Evolutionary conservation across 2,888 invertebrate genomes (phyloP).

Genomic region (Anthrax anthrax): DNA sequence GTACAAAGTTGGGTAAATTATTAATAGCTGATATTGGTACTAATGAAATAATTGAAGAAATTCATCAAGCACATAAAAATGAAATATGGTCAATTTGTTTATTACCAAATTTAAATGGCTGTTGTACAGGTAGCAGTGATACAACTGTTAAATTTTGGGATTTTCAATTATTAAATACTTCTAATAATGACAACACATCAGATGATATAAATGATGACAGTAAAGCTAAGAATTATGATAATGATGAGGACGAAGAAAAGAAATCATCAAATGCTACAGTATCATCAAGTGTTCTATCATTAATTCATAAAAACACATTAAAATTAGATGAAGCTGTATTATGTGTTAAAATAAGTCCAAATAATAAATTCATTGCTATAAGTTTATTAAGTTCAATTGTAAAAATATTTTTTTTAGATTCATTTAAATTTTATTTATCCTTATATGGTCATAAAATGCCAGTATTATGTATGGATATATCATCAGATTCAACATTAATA

Average conservation of each 20-base stretch:
- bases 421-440: constrained; percentile 88
- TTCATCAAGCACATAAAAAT: constrained; percentile 60
- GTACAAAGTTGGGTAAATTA: constrained; percentile 69
- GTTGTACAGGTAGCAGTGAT: constrained; percentile 77
- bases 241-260: constrained; percentile 32
- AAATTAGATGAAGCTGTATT: constrained; percentile 79
- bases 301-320: constrained; percentile 66
- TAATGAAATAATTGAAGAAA: constrained; percentile 64
- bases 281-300: constrained; percentile 46
- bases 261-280: not conserved
- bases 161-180: constrained; percentile 67
- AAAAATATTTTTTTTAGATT: constrained; percentile 87
- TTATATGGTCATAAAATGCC: constrained; percentile 95
- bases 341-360: constrained; percentile 68
- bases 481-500: constrained; percentile 71
- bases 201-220: too few relatives aligned
- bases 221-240: too few relatives aligned
- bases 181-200: constrained; percentile 36
- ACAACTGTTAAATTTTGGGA: constrained; percentile 87
- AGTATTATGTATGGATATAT: constrained; percentile 84
- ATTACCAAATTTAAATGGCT: constrained; percentile 69
- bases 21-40: constrained; percentile 73
- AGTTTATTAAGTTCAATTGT: constrained; percentile 87
- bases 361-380: constrained; percentile 76
- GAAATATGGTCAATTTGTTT: constrained; percentile 67